Conservation (phyloP, 2,113 vertebrate species). For the Melanotaenia duboulayi region DNA sequence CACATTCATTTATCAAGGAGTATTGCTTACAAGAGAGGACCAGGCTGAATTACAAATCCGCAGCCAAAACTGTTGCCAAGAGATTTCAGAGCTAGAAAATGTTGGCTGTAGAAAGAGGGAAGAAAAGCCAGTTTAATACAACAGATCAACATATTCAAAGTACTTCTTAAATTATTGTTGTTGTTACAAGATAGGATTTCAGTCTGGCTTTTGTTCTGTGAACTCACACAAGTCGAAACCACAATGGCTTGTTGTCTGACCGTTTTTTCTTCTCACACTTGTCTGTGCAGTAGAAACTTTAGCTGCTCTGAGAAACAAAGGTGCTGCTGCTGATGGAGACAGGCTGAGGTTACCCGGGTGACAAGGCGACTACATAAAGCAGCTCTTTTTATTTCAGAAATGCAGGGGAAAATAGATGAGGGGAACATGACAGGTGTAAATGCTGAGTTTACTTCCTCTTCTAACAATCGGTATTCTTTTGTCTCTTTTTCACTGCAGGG, state of each 20-base stretch:
- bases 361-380: conserved; percentile 45
- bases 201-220: conserved; percentile 8
- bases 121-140: not conserved
- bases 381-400: conserved; percentile 29
- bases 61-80: conserved; percentile 23
- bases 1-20: not conserved
- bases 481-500: conserved; percentile 74
- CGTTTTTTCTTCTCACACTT: conserved; percentile 42
- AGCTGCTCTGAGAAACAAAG: conserved; percentile 78
- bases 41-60: conserved; percentile 3
- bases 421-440: conserved; percentile 9
- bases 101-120: not conserved
- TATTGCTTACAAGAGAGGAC: conserved; percentile 3
- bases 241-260: conserved; percentile 30
- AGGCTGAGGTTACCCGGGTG: conserved; percentile 63
- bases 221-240: conserved; percentile 19
- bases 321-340: conserved; percentile 67
- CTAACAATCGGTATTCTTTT: conserved; percentile 20
- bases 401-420: conserved; percentile 24
- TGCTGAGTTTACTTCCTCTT: conserved; percentile 32
- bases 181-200: conserved; percentile 11
- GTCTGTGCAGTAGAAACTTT: conserved; percentile 72
- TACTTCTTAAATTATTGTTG: not conserved
- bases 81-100: not conserved
- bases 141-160: not conserved